Evolutionary conservation across 2,797 vertebrate species (phyloP), one percentile per base, ranked within the genome.

Genomic region (Moxostoma hubbsi): DNA sequence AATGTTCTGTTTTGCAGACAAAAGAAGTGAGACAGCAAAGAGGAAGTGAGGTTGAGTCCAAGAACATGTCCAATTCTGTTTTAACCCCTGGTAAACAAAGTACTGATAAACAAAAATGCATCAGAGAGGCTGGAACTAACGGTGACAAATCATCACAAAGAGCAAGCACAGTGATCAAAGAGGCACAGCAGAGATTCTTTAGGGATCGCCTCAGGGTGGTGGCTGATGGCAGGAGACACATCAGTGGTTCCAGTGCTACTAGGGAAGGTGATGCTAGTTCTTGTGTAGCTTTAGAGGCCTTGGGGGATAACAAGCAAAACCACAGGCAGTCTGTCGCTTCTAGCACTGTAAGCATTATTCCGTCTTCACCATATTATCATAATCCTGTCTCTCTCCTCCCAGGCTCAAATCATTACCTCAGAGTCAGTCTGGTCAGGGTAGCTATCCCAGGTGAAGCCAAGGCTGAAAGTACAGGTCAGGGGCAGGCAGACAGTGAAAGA

Each of bases 391-490:
- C 87, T 36, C 51, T 86, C 8, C 75, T 85, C 81, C 85, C 88
- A 75, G 84, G 83, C 45, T 85, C 93, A 80, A 94, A 89, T 82
- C 92, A 91, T 88, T 94, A 93, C 73, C 85, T 94, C 43, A 92
- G 85, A 11, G 92, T 95, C 65, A 89, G 80, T 75, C 86, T 95
- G 46, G 93, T 89, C 6, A 88, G 94, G 85, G 77, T 94, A 66
- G 77, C 90, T 2, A 12, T 90, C 73, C 84, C 85, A 46, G 85
- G 71, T 36, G 74, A 78, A 71, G 10, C 74, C 77, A 82, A 78
- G 70, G 74, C 70, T 57, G 87, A 73, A 66, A 87, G 75, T 49
- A 62, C 53, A 13, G 43, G 65, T 62, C 79, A 85, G 65, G 83
- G 55, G 8, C 65, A 57, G 62, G 80, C 74, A 82, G 76, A 8